phyloP scores from a whole-genome alignment of 1,140 invertebrate genomes.

The Drosophila pallidifrons region DNA sequence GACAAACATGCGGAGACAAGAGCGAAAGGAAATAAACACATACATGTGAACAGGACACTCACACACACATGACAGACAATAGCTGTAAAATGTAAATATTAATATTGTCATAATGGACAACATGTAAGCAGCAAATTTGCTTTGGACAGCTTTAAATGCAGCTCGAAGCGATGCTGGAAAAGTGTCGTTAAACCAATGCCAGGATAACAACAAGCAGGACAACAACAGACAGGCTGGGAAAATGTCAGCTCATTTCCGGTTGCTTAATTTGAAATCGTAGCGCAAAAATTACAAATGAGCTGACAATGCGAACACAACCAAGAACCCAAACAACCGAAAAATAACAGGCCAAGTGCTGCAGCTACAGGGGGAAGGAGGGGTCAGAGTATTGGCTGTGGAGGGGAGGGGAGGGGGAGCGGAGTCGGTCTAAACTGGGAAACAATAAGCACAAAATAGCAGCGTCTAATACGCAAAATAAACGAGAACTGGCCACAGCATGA shows the following conservation, averaged over 20 bases:
- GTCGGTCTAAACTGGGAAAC: conserved; percentile 43
- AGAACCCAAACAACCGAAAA: conserved; percentile 80
- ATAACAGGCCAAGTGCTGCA: conserved; percentile 63
- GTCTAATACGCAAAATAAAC: conserved; percentile 83
- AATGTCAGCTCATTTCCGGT: conserved; percentile 82
- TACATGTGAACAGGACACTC: conserved; percentile 49
- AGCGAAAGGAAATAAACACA: conserved; percentile 44
- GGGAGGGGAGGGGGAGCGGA: background rate
- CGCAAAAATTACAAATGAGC: conserved; percentile 82
- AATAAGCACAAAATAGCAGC: conserved; percentile 80
- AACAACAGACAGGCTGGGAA: conserved; percentile 34
- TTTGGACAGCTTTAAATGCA: conserved; percentile 61
- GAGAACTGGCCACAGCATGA: conserved; percentile 75
- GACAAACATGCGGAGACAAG: conserved; percentile 54
- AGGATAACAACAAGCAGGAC: conserved; percentile 26
- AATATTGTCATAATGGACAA: conserved; percentile 82
- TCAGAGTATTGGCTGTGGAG: background rate
- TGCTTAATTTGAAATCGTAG: conserved; percentile 83
- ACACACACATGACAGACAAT: conserved; percentile 64
- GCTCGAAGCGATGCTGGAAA: conserved; percentile 30
- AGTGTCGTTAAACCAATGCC: conserved; percentile 46
- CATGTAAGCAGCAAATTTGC: conserved; percentile 50
- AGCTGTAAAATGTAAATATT: conserved; percentile 79
- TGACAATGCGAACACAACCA: conserved; percentile 74
- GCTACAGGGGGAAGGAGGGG: background rate